These are phyloP conservation scores for Ophioninae sp. DNA, from an alignment of 2,888 invertebrate genomes.

Conservation along the genomic window DNA sequence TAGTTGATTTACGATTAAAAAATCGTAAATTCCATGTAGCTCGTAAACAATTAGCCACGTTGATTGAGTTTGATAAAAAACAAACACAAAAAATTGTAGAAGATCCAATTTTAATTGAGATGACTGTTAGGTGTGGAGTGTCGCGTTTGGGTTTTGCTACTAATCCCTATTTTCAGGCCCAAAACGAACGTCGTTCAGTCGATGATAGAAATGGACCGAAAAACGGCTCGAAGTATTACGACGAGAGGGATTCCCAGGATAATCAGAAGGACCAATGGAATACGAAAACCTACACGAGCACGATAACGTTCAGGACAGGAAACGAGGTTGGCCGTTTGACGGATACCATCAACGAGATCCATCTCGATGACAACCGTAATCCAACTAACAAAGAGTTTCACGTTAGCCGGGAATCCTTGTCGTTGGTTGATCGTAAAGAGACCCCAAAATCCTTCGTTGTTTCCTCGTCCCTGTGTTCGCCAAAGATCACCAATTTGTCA, in stretches of 20 bases:
- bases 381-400: constrained; percentile 66
- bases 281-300: constrained; percentile 79
- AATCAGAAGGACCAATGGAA: constrained; percentile 67
- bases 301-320: constrained; percentile 77
- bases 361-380: constrained; percentile 68
- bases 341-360: constrained; percentile 34
- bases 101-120: background rate
- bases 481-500: background rate
- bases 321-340: constrained; percentile 70
- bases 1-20: background rate
- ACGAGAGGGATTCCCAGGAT: constrained; percentile 52
- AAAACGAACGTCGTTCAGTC: constrained; percentile 66
- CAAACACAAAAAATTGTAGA: background rate
- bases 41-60: background rate
- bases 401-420: constrained; percentile 59
- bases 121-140: constrained; percentile 53
- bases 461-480: constrained; percentile 23
- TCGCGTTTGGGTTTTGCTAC: constrained; percentile 52
- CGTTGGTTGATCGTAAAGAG: constrained; percentile 43
- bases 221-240: constrained; percentile 42
- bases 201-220: constrained; percentile 20
- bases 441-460: constrained; percentile 21
- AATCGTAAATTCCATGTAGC: background rate
- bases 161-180: constrained; percentile 78
- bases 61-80: background rate